Percentiles rank a stretch among this genome's conserved stretches.
Evolutionary conservation across 2,113 vertebrate genomes (phyloP).

Genomic region (Alligator mississippiensis): DNA sequence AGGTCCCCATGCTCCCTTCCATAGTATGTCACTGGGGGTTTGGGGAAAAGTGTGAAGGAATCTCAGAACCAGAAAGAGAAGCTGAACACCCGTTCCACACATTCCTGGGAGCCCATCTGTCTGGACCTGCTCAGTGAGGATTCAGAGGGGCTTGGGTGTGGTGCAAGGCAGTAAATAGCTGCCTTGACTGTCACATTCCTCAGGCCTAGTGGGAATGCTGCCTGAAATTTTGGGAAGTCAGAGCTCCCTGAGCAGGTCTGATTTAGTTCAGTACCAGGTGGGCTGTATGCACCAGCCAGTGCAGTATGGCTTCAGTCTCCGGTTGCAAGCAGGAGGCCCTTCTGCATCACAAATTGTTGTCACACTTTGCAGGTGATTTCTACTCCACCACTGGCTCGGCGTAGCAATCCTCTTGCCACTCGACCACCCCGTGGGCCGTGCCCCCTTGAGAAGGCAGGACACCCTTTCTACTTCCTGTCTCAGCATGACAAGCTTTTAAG

Average conservation of each 20-base stretch:
- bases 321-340: background rate
- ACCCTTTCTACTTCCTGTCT: background rate
- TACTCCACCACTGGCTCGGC: background rate
- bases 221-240: background rate
- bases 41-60: background rate
- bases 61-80: background rate
- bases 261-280: background rate
- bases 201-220: background rate
- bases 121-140: background rate
- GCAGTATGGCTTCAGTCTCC: background rate
- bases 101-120: background rate
- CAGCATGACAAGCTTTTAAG: background rate
- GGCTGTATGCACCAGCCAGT: background rate
- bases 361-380: slow-evolving; percentile 28
- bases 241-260: background rate
- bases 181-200: background rate
- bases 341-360: slow-evolving; percentile 21
- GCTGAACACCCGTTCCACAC: background rate
- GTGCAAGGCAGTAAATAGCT: background rate
- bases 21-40: background rate
- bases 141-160: no score
- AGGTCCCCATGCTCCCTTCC: background rate
- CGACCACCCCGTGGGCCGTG: background rate
- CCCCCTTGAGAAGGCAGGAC: slow-evolving; percentile 56
- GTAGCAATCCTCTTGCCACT: slow-evolving; percentile 21